phyloP scores from a whole-genome alignment of 2,888 invertebrate species.

The Diplolepis rosae region DNA sequence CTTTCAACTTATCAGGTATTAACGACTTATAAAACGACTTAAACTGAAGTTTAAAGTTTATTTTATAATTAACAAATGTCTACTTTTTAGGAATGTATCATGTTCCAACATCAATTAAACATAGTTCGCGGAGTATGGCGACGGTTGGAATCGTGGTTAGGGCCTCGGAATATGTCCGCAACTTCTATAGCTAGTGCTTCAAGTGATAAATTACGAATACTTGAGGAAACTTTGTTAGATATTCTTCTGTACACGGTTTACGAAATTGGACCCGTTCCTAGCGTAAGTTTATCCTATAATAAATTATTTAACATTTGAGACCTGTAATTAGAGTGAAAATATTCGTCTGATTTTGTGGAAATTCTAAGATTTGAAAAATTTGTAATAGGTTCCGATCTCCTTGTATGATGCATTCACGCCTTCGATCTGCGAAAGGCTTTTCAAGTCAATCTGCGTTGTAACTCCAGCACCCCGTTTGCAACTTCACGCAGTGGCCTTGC shows the following conservation, averaged over 20 bases:
- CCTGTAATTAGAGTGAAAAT: background rate
- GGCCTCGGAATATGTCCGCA: slow-evolving; percentile 70
- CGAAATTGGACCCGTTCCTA: slow-evolving; percentile 75
- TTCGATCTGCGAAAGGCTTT: slow-evolving; percentile 78
- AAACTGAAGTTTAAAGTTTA: slow-evolving; percentile 25
- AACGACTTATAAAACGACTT: background rate
- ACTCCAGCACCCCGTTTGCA: slow-evolving; percentile 86
- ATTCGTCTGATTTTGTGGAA: too few species aligned
- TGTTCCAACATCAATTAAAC: slow-evolving; percentile 92
- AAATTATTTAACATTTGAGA: background rate
- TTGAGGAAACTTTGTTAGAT: slow-evolving; percentile 88
- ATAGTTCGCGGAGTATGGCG: slow-evolving; percentile 85
- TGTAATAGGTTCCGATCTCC: slow-evolving; percentile 67
- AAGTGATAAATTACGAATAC: slow-evolving; percentile 87
- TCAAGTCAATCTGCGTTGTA: slow-evolving; percentile 83
- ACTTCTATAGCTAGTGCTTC: slow-evolving; percentile 79
- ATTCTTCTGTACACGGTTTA: slow-evolving; percentile 84
- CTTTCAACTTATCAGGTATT: slow-evolving; percentile 76
- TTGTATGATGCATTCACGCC: slow-evolving; percentile 72
- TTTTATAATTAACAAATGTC: background rate
- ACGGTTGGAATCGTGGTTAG: slow-evolving; percentile 79
- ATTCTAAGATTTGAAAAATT: background rate
- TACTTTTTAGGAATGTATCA: slow-evolving; percentile 84
- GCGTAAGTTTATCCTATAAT: slow-evolving; percentile 59
- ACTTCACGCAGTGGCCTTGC: slow-evolving; percentile 84